Percentiles rank a stretch among this genome's conserved stretches.
Evolutionary conservation across 2,113 vertebrate genomes (phyloP).

Genomic region (Crotalus helleri): DNA sequence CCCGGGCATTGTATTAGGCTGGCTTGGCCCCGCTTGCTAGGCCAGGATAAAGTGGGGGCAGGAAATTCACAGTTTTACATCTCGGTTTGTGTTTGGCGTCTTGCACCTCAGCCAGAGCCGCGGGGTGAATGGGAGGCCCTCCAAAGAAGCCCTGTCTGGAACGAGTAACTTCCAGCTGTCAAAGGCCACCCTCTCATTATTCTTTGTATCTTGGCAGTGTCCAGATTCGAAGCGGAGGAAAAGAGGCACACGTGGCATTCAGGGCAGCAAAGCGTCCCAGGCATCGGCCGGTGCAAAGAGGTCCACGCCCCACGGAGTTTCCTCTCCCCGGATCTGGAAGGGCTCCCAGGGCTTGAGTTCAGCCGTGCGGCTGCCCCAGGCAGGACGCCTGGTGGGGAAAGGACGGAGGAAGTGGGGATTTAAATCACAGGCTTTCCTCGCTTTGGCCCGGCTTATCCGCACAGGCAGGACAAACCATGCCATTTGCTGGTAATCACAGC

Average conservation of each 20-base stretch:
- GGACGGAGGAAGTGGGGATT: neutral
- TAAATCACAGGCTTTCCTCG: neutral
- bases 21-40: neutral
- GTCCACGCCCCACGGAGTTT: neutral
- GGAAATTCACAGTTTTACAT: neutral
- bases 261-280: fast-evolving
- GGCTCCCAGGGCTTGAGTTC: neutral
- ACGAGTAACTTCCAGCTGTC: neutral
- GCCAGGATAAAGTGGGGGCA: neutral
- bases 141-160: neutral
- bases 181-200: neutral
- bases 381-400: neutral
- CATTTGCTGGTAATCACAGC: neutral
- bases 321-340: neutral
- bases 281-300: neutral
- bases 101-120: neutral
- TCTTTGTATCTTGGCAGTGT: neutral
- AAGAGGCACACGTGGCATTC: neutral
- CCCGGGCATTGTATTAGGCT: neutral
- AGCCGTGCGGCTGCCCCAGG: neutral
- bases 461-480: neutral
- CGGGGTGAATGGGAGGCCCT: neutral
- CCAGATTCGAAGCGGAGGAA: neutral
- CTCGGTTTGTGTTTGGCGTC: neutral
- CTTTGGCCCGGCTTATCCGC: neutral